Percentiles rank a stretch among this genome's conserved stretches.
phyloP scores from a whole-genome alignment of 35 echinoderm and acorn worm genomes.

The Lytechinus pictus region DNA sequence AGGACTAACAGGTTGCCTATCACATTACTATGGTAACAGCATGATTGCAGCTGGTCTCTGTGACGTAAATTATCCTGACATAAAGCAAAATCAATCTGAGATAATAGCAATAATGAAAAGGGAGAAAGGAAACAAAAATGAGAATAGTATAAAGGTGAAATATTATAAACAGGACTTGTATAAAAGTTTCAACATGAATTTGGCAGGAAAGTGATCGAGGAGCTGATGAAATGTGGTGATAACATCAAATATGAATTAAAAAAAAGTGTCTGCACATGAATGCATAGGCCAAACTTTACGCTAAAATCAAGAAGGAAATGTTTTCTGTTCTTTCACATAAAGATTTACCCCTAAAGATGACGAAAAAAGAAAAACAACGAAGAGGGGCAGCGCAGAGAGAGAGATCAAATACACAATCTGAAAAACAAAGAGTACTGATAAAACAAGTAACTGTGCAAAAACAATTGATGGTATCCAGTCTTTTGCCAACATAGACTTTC shows the following conservation, averaged over 20 bases:
- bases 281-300: no score
- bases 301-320: neutral
- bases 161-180: neutral
- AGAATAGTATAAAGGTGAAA: neutral
- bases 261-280: neutral
- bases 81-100: neutral
- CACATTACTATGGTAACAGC: neutral
- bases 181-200: neutral
- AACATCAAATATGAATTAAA: neutral
- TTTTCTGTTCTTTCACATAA: neutral
- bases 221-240: neutral
- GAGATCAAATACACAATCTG: no score
- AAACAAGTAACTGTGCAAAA: neutral
- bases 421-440: neutral
- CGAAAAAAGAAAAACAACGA: neutral
- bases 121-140: neutral
- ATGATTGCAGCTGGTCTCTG: neutral
- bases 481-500: no score
- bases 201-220: neutral
- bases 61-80: slow-evolving; percentile 4
- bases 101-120: neutral
- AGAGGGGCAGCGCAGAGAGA: neutral
- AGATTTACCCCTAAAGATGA: neutral
- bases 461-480: no score
- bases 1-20: slow-evolving; percentile 2